Evolutionary conservation across 2,113 vertebrate genomes (phyloP).

Genomic region (Herpetotheres cachinnans): DNA sequence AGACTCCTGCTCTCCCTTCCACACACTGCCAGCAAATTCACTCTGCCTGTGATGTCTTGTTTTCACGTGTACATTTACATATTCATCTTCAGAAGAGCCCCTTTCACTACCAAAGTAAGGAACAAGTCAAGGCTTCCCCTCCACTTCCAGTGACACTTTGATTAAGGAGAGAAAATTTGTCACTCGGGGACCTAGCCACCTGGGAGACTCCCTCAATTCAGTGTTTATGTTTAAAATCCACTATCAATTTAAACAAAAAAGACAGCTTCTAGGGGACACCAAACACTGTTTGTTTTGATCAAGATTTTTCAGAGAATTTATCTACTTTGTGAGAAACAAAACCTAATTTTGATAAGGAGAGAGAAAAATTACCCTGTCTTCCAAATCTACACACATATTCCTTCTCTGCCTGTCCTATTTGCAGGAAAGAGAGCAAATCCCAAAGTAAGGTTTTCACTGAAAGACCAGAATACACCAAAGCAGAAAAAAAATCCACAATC

Average conservation of each 20-base stretch:
- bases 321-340: background rate
- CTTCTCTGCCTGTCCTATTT: background rate
- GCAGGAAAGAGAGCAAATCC: background rate
- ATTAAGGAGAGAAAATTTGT: background rate
- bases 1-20: slow-evolving; percentile 12
- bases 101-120: background rate
- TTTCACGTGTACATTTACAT: background rate
- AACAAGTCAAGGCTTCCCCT: background rate
- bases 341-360: background rate
- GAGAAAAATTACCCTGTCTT: background rate
- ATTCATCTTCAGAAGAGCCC: background rate
- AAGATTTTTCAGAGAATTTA: background rate
- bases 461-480: background rate
- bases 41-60: background rate
- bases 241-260: background rate
- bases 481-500: background rate
- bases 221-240: background rate
- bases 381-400: background rate
- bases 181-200: background rate
- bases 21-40: slow-evolving; percentile 11
- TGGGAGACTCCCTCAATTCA: background rate
- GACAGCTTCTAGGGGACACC: background rate
- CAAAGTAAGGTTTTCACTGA: background rate
- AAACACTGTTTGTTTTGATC: background rate
- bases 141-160: background rate